These are phyloP conservation scores for Cyrtorhinus lividipennis DNA, from an alignment of 1,140 invertebrate genomes.

Conservation along the genomic window DNA sequence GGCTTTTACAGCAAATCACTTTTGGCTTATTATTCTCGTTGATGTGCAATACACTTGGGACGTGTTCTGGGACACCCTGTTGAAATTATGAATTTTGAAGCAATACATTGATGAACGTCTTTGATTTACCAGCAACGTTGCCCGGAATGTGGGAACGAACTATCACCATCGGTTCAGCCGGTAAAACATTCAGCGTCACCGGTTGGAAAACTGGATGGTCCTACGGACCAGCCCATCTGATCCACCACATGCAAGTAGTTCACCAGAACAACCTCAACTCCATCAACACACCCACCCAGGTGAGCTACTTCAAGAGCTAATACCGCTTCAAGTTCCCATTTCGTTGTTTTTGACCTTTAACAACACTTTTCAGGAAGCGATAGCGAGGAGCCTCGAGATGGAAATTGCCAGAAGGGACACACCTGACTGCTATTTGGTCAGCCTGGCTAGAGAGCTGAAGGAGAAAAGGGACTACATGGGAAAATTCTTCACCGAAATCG, in stretches of 20 bases:
- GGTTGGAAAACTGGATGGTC: slow-evolving; percentile 98
- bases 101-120: no score
- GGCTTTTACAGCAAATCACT: no score
- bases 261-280: slow-evolving; percentile 94
- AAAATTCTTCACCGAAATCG: slow-evolving; percentile 57
- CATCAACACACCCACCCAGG: slow-evolving; percentile 67
- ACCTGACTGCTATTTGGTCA: slow-evolving; percentile 74
- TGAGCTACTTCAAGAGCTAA: slow-evolving; percentile 27
- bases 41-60: no score
- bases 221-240: slow-evolving; percentile 67
- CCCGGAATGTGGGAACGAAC: slow-evolving; percentile 97
- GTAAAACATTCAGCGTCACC: slow-evolving; percentile 95
- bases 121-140: slow-evolving; percentile 51
- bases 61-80: no score
- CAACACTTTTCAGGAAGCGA: slow-evolving; percentile 57
- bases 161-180: slow-evolving; percentile 91
- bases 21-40: no score
- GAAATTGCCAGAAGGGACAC: slow-evolving; percentile 56
- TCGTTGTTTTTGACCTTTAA: slow-evolving; percentile 2
- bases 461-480: slow-evolving; percentile 77
- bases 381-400: slow-evolving; percentile 75
- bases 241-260: slow-evolving; percentile 67
- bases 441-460: slow-evolving; percentile 58
- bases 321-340: no score
- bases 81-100: no score